phyloP scores from a whole-genome alignment of 2,113 vertebrate genomes.

The Eubucco bourcierii region DNA sequence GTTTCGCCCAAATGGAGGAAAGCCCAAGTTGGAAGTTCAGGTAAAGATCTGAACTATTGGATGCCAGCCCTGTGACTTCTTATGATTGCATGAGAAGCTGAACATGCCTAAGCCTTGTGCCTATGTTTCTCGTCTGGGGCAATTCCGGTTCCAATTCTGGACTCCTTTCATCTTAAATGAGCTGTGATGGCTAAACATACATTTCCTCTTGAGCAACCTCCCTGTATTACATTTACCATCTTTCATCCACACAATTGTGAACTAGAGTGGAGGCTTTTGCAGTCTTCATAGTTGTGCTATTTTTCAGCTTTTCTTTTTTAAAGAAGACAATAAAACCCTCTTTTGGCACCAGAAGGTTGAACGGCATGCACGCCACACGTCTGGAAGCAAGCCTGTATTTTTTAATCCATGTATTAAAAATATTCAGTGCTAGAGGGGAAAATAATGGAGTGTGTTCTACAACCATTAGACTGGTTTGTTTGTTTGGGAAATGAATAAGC shows the following conservation, averaged over 20 bases:
- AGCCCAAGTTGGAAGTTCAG: background rate
- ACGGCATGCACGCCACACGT: constrained; percentile 11
- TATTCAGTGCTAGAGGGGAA: constrained; percentile 23
- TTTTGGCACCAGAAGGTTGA: constrained; percentile 41
- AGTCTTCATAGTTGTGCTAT: background rate
- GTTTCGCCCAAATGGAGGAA: background rate
- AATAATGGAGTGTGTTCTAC: constrained; percentile 39
- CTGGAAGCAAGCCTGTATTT: constrained; percentile 11
- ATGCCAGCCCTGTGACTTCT: background rate
- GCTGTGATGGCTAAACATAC: constrained; percentile 18
- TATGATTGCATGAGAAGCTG: background rate
- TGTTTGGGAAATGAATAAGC: constrained; percentile 70
- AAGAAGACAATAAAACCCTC: background rate
- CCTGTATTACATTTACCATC: background rate
- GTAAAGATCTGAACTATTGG: background rate
- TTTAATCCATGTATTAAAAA: constrained; percentile 32
- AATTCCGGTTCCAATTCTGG: background rate
- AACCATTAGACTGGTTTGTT: constrained; percentile 27
- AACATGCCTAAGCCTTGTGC: background rate
- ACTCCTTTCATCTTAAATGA: constrained; percentile 21
- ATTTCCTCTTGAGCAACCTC: constrained; percentile 37
- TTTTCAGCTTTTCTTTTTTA: constrained; percentile 1
- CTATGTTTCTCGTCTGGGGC: background rate
- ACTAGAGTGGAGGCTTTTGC: background rate
- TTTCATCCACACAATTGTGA: background rate